Base-by-base conservation (phyloP, 2,113 vertebrate species). In the Gymnogyps californianus region DNA sequence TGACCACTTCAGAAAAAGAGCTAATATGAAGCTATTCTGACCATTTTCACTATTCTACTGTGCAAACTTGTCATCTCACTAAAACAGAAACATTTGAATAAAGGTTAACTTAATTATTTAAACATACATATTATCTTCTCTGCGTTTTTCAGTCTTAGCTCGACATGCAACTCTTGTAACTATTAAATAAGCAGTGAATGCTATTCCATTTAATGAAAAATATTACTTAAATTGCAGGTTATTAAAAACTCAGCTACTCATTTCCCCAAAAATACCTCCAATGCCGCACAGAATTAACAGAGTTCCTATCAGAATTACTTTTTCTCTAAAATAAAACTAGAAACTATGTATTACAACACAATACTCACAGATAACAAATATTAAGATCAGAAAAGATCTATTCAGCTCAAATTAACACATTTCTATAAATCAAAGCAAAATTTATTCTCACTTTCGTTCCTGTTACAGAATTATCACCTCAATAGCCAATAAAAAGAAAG, bases 391-490 rank as follows among this genome's bases (percentile, higher is more conserved):
- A 91, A 91, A 95, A 90, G 11, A 92, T 75, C 64, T 59, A n/a
- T 80, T 92, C 65, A 10, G 83, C 57, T 92, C 86, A 97, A 97
- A 96, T 96, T 96, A 97, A 96, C 94, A 93, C 93, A 64, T 97
- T 96, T 69, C 69, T 69, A 59, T 32, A 96, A 97, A 96, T 97
- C 90, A 97, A 97, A 96, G 95, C n/a, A 95, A 93, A 92, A 79
- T 61, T 76, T 78, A 95, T 69, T 91, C 83, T 91, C 83, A 55
- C 91, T 32, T 93, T 90, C 72, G 6, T 86, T 93, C 90, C 86
- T 91, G 88, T 83, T 92, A 92, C 88, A 94, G 76, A 97, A 95
- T 79, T 95, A 93, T 97, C 96, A 97, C 95, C 76, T 97, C 95
- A 92, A 81, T 0, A 93, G 67, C 90, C 95, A 97, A 94, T 90